These are phyloP conservation scores for Diadegma fenestrale DNA, from an alignment of 2,888 invertebrate species.

Conservation along the genomic window DNA sequence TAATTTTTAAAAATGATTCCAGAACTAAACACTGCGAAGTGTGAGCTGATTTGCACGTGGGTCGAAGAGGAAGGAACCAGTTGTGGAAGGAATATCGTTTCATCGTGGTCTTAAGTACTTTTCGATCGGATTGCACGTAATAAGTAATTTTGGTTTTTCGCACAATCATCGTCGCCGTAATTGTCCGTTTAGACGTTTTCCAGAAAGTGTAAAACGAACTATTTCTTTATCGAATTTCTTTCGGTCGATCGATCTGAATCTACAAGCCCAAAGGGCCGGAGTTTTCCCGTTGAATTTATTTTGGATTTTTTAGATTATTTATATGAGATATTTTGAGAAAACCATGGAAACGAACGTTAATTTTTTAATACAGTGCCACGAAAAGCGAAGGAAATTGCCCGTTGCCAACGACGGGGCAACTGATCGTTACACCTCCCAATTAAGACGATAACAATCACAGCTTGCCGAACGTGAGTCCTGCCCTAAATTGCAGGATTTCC, in stretches of 20 bases:
- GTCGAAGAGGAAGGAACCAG: constrained; percentile 10
- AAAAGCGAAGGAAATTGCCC: background rate
- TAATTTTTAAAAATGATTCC: background rate
- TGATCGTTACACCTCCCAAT: constrained; percentile 13
- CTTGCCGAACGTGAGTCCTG: constrained; percentile 5
- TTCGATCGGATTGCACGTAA: background rate
- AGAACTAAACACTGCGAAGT: background rate
- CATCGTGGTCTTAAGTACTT: constrained; percentile 37
- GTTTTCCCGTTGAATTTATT: background rate
- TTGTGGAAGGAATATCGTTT: constrained; percentile 28
- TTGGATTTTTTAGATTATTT: background rate
- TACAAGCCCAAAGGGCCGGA: background rate
- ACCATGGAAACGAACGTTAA: background rate
- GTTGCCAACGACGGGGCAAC: constrained; percentile 24
- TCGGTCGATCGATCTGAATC: background rate
- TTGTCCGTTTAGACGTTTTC: background rate
- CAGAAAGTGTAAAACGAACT: background rate
- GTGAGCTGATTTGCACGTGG: constrained; percentile 1
- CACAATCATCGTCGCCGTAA: constrained; percentile 29
- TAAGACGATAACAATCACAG: constrained; percentile 24
- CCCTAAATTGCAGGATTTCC: background rate
- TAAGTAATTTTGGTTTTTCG: background rate
- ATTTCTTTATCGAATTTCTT: background rate
- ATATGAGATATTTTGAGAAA: background rate
- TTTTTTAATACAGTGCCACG: background rate